Base-by-base conservation (phyloP, 2,888 invertebrate genomes). In the Boloria euphrosyne region DNA sequence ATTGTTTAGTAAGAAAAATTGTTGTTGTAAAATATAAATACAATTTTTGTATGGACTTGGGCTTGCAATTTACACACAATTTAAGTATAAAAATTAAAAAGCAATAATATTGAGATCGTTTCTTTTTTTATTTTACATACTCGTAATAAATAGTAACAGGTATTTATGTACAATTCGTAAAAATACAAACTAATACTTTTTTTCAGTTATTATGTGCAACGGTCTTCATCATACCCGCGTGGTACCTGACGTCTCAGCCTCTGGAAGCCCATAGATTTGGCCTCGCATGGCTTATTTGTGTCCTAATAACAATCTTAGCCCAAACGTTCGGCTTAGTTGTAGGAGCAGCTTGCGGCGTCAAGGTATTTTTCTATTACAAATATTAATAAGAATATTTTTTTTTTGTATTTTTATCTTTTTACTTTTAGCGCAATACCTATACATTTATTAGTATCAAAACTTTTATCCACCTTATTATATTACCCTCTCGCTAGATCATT, bases 201-300 rank as follows among this genome's bases (percentile, higher is more conserved):
- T 86, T 88, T 68, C 87, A 94, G 96, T 84, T 97, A 59, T 77
- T 96, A 43, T 96, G 96, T 76, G 96, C 97, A 0, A 93, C 96
- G 0, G 81, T 94, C 7, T 96, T 97, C 77, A 86, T 96, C 22
- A 82, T 94, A 44, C 95, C 96, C 27, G 94, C 95, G 0, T 97
- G 97, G 89, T 96, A 93, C 83, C 92, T 97, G 93, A 96, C 97
- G 0, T 95, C 95, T 0, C 97, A 97, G 78, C 96, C 96, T 0
- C 75, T 93, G 69, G 95, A 96, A 27, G 75, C 84, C 3, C 76
- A 90, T 60, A 89, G 96, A 44, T 93, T 96, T 77, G 85, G 93
- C 2, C 87, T 95, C 81, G 94, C 95, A 50, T 95, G 96, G 93
- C 76, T 93, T 0, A 87, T 96, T 17, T 95, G 95, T 71, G 92